Evolutionary conservation across 2,797 vertebrate species (phyloP).

Genomic region (Enteromius viviparus): DNA sequence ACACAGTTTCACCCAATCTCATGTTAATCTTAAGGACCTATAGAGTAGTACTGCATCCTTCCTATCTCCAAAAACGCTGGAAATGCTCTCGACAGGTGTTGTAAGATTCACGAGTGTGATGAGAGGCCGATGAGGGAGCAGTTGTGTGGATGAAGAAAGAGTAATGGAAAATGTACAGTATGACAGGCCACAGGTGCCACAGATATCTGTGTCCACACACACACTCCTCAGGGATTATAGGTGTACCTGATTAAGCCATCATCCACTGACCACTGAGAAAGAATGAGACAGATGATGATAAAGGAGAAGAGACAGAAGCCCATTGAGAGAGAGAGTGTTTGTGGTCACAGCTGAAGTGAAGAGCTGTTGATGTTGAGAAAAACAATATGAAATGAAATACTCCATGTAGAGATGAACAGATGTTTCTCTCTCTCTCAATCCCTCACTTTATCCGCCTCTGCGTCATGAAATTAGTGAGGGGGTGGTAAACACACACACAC

Average conservation of each 20-base stretch:
- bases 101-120: not conserved
- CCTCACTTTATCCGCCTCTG: conserved; percentile 36
- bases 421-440: conserved; percentile 37
- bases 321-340: conserved; percentile 6
- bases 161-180: not conserved
- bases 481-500: not conserved
- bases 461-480: conserved; percentile 36
- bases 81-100: not conserved
- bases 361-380: conserved; percentile 53
- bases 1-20: too few relatives aligned
- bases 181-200: conserved; percentile 5
- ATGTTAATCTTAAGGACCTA: too few relatives aligned
- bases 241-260: conserved; percentile 68
- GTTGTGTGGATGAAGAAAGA: not conserved
- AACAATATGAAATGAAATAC: conserved; percentile 51
- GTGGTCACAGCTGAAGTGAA: not conserved
- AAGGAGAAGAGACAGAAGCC: not conserved
- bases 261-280: conserved; percentile 54
- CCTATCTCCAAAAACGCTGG: too few relatives aligned
- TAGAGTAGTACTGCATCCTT: too few relatives aligned
- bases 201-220: not conserved
- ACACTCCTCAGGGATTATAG: conserved; percentile 40
- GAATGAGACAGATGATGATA: not conserved
- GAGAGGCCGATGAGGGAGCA: not conserved
- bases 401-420: conserved; percentile 24